Conservation (phyloP, 2,113 vertebrate genomes). For the Psittacula cyanocephala region DNA sequence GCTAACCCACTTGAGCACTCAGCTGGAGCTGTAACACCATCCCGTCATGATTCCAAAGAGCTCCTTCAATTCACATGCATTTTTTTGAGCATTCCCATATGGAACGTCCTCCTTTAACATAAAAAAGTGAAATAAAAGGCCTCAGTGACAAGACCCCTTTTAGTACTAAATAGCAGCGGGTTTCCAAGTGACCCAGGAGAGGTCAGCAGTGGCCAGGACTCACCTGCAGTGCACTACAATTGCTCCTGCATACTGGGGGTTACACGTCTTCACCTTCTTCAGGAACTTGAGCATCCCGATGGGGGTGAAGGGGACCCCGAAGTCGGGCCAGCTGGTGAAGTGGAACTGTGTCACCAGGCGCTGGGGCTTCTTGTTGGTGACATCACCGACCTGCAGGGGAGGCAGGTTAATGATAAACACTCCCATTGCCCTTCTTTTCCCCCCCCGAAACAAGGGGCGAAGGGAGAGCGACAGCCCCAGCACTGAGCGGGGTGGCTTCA, state of each 20-base stretch:
- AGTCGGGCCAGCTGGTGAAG: constrained; percentile 99
- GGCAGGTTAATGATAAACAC: neutral
- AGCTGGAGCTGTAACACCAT: neutral
- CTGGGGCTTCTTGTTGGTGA: constrained; percentile 96
- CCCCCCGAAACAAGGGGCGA: neutral
- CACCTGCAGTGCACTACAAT: constrained; percentile 99
- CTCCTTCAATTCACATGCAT: neutral
- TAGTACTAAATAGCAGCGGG: fast-evolving
- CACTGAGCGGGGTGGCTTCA: neutral
- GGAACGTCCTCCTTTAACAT: neutral
- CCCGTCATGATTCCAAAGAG: neutral
- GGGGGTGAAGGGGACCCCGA: constrained; percentile 96
- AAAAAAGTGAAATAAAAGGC: neutral
- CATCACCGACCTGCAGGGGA: constrained; percentile 85
- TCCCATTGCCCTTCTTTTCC: neutral
- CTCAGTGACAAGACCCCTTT: neutral
- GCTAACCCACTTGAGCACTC: neutral
- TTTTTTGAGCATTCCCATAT: neutral
- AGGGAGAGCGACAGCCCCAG: neutral
- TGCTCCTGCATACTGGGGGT: constrained; percentile 92
- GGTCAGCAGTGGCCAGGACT: neutral
- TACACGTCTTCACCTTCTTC: constrained; percentile 95
- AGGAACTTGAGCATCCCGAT: constrained; percentile 99
- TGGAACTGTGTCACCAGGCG: constrained; percentile 97
- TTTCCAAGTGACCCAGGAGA: neutral